Percentiles rank a stretch among this genome's conserved stretches.
Evolutionary conservation across 2,797 vertebrate genomes (phyloP).

Genomic region (Microhierax caerulescens): DNA sequence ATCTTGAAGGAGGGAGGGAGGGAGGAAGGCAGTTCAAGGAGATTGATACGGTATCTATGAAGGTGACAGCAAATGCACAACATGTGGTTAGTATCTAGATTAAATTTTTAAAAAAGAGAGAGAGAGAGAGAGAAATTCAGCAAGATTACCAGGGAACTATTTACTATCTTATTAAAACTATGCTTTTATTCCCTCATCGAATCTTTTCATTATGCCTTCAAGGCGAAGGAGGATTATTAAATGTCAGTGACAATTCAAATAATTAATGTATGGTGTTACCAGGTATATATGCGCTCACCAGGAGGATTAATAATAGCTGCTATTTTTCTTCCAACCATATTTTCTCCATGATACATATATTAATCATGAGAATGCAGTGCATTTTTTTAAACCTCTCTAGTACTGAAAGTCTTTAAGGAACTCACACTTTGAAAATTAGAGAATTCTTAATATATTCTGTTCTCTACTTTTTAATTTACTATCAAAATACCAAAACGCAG

Average conservation of each 20-base stretch:
- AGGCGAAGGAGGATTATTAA: constrained; percentile 73
- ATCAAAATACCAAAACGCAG: constrained; percentile 4
- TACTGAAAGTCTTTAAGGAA: constrained; percentile 44
- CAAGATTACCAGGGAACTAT: constrained; percentile 46
- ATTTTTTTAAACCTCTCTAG: constrained; percentile 52
- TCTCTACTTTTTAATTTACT: constrained; percentile 36
- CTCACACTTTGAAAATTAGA: constrained; percentile 28
- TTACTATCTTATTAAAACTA: constrained; percentile 59
- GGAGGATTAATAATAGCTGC: constrained; percentile 67
- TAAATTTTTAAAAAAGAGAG: background rate
- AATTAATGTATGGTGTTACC: constrained; percentile 63
- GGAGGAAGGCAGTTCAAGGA: background rate
- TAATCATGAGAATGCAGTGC: constrained; percentile 39
- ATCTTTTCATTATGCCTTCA: constrained; percentile 62
- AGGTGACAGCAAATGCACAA: background rate
- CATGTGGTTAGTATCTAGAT: constrained; percentile 13
- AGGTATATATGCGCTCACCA: constrained; percentile 52
- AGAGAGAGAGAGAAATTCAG: background rate
- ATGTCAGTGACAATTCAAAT: constrained; percentile 71
- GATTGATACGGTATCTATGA: background rate
- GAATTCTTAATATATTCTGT: constrained; percentile 33
- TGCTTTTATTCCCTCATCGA: constrained; percentile 70
- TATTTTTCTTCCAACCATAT: constrained; percentile 56
- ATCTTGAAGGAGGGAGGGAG: background rate
- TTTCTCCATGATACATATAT: constrained; percentile 54